phyloP scores from a whole-genome alignment of 1,140 invertebrate genomes.

The Caenorhabditis inopinata region DNA sequence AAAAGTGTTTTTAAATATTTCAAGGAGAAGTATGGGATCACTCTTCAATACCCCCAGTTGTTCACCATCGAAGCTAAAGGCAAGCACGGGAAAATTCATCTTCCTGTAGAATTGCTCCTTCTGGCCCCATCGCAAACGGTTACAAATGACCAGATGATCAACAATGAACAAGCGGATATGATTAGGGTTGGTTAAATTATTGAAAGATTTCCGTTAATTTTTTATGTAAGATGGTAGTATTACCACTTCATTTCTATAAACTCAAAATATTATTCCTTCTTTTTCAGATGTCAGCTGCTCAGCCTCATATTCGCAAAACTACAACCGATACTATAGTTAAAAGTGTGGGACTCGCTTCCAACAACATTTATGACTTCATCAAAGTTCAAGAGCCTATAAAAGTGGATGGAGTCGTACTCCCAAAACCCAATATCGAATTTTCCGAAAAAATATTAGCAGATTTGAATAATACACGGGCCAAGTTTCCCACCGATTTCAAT shows the following conservation, averaged over 20 bases:
- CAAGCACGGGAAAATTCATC: not conserved
- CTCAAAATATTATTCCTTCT: too few relatives aligned
- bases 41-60: not conserved
- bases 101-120: not conserved
- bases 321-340: not conserved
- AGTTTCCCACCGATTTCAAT: not conserved
- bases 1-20: not conserved
- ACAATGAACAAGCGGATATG: not conserved
- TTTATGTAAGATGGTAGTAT: too few relatives aligned
- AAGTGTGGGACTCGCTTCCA: not conserved
- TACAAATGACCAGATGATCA: not conserved
- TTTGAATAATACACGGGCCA: not conserved
- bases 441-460: not conserved
- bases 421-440: not conserved
- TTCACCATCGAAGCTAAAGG: not conserved
- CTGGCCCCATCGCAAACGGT: not conserved
- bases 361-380: not conserved
- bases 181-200: too few relatives aligned
- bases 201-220: too few relatives aligned
- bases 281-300: not conserved
- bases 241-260: too few relatives aligned
- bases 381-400: not conserved
- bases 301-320: not conserved
- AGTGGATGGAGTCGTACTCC: not conserved
- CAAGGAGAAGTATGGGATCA: not conserved